Evolutionary conservation across 1,140 invertebrate species (phyloP).

Genomic region (Danaus melanippus): DNA sequence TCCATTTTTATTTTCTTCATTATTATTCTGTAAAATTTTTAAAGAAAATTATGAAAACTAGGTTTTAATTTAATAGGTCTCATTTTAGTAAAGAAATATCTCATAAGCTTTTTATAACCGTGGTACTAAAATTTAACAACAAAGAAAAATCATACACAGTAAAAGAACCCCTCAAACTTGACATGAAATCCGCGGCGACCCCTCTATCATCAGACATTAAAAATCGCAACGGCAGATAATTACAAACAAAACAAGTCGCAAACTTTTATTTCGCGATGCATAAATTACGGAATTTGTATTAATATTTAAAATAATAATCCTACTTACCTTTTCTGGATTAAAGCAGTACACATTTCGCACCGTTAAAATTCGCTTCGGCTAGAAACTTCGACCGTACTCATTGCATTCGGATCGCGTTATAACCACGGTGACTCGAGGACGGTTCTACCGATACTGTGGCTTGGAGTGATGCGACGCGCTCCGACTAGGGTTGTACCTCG

Average conservation of each 20-base stretch:
- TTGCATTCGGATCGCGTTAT: conserved; percentile 15
- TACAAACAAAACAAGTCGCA: conserved; percentile 21
- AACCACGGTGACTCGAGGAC: conserved; percentile 8
- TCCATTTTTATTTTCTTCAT: no score
- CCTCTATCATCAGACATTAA: neutral
- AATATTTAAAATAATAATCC: conserved; percentile 8
- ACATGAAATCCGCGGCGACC: neutral
- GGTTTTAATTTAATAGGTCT: no score
- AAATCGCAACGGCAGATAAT: conserved; percentile 17
- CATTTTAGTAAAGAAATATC: neutral
- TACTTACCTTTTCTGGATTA: conserved; percentile 16
- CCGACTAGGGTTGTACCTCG: conserved; percentile 16
- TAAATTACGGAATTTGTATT: conserved; percentile 1
- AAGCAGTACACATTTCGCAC: conserved; percentile 31
- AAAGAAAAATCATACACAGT: neutral
- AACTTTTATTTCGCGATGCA: conserved; percentile 9
- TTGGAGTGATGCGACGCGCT: neutral
- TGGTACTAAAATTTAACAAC: conserved; percentile 4
- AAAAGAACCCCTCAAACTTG: neutral
- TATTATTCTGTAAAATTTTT: no score
- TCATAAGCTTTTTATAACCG: neutral
- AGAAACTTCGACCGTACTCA: conserved; percentile 45
- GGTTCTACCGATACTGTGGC: conserved; percentile 16
- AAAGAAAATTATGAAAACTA: no score
- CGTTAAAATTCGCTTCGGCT: conserved; percentile 25